phyloP scores from a whole-genome alignment of 2,113 vertebrate species.

The Labeo rohita region DNA sequence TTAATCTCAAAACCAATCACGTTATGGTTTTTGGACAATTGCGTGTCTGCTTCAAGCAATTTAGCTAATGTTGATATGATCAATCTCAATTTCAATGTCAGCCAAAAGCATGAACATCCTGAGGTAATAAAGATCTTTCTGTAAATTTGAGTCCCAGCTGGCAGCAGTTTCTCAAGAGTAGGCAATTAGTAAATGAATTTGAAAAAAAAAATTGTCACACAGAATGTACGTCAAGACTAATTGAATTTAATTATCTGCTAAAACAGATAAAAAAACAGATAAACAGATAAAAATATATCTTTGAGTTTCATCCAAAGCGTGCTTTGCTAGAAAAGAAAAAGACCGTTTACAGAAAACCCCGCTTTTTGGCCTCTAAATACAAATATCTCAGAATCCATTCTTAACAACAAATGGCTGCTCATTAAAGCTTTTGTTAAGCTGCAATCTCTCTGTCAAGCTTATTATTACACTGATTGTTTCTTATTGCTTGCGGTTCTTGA shows the following conservation, averaged over 20 bases:
- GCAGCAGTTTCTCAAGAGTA: not conserved
- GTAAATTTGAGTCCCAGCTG: not conserved
- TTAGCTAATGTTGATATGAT: slow-evolving; percentile 1
- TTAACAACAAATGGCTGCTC: not conserved
- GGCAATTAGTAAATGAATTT: not conserved
- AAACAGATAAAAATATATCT: not conserved
- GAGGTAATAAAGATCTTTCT: not conserved
- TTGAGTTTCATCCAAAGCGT: not conserved
- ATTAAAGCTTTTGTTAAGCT: not conserved
- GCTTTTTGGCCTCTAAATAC: not conserved
- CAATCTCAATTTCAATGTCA: not conserved
- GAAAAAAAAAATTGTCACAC: not conserved
- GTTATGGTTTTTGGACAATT: not conserved
- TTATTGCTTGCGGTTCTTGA: not conserved
- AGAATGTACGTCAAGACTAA: not conserved
- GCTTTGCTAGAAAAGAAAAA: not conserved
- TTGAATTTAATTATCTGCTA: not conserved
- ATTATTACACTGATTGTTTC: slow-evolving; percentile 10
- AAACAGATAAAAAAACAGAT: no score
- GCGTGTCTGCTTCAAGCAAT: not conserved
- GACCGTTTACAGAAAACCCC: not conserved
- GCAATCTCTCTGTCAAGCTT: not conserved
- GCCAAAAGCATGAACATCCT: not conserved
- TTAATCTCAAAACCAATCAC: not conserved
- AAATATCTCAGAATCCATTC: not conserved